A percentile compares a stretch with the other conserved stretches of the same genome.
Evolutionary conservation across 2,888 invertebrate genomes (phyloP).

Genomic region (Meiosimyza decipiens): DNA sequence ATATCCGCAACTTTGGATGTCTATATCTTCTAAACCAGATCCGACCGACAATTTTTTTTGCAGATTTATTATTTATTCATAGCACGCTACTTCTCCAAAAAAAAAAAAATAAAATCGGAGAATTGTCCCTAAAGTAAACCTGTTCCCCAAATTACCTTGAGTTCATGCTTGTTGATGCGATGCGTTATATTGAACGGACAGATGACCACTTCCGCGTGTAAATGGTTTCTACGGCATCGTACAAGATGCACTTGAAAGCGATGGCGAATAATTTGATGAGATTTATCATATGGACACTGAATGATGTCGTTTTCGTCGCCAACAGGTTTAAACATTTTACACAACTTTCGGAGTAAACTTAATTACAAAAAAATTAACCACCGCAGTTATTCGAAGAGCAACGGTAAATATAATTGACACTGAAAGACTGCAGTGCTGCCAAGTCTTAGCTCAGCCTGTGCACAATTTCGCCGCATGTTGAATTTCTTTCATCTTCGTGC

Average conservation of each 20-base stretch:
- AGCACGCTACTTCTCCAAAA: too few relatives aligned
- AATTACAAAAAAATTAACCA: not conserved
- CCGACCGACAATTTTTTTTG: too few relatives aligned
- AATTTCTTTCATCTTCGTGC: too few relatives aligned
- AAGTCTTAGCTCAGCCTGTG: too few relatives aligned
- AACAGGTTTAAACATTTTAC: constrained; percentile 27
- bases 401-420: not conserved
- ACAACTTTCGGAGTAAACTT: too few relatives aligned
- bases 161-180: constrained; percentile 44
- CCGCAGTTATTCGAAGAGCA: not conserved
- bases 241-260: constrained; percentile 48
- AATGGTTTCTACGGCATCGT: constrained; percentile 45
- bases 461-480: too few relatives aligned
- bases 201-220: constrained; percentile 37
- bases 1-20: too few relatives aligned
- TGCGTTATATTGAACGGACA: constrained; percentile 50
- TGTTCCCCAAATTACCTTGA: constrained; percentile 40
- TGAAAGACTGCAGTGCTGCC: not conserved
- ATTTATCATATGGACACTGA: constrained; percentile 70
- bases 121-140: too few relatives aligned
- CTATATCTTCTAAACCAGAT: too few relatives aligned
- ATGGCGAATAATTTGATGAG: constrained; percentile 55
- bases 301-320: constrained; percentile 56
- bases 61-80: too few relatives aligned
- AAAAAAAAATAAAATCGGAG: too few relatives aligned